These are phyloP conservation scores for Petrocephalus zakoni DNA, from an alignment of 2,113 vertebrate species.

Conservation along the genomic window DNA sequence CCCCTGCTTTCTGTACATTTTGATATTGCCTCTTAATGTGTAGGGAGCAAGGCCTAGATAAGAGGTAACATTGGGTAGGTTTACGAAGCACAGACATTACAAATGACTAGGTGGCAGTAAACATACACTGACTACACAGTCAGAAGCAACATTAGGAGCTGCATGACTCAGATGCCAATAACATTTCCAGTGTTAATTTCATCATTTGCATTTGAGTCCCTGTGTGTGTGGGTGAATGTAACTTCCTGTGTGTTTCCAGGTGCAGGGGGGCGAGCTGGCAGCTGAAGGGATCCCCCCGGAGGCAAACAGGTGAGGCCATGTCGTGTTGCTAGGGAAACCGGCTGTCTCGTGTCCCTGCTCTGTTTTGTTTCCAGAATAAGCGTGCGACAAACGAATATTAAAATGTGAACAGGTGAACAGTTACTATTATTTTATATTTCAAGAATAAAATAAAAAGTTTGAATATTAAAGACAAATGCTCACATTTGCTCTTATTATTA, in stretches of 20 bases:
- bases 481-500: neutral
- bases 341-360: neutral
- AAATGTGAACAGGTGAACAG: neutral
- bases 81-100: neutral
- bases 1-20: neutral
- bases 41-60: neutral
- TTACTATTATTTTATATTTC: neutral
- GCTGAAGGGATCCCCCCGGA: neutral
- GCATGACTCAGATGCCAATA: neutral
- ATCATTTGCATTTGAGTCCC: neutral
- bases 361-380: neutral
- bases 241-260: neutral
- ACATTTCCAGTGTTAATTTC: neutral
- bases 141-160: neutral
- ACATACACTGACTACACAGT: neutral
- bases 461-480: neutral
- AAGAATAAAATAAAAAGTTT: too few relatives aligned
- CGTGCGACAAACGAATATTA: neutral
- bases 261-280: neutral
- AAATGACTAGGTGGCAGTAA: neutral
- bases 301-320: neutral
- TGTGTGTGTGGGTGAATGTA: neutral
- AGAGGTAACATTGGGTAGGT: neutral
- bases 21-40: neutral
- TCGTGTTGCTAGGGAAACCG: neutral